Conservation (phyloP, 2,113 vertebrate genomes). For the Aphyosemion australe region DNA sequence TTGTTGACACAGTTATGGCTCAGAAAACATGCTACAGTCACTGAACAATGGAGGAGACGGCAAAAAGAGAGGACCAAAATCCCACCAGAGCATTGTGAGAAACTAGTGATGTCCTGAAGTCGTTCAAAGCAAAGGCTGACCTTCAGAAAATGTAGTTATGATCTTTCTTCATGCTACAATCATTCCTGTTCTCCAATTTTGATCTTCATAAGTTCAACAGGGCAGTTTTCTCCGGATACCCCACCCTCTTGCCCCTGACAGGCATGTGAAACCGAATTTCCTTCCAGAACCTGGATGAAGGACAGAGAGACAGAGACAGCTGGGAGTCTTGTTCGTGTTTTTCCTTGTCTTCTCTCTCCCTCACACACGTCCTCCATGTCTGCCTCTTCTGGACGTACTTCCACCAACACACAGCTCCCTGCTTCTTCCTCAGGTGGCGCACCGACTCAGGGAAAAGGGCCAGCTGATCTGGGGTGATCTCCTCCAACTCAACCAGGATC, state of each 20-base stretch:
- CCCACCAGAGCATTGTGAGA: too few species aligned
- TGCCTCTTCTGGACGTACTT: slow-evolving; percentile 49
- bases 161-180: too few species aligned
- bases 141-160: too few species aligned
- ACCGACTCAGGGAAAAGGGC: slow-evolving; percentile 83
- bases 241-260: slow-evolving; percentile 65
- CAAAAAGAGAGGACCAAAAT: too few species aligned
- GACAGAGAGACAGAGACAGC: slow-evolving; percentile 14
- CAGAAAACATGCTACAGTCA: too few species aligned
- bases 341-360: slow-evolving; percentile 1
- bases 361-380: slow-evolving; percentile 28
- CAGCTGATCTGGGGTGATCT: slow-evolving; percentile 72
- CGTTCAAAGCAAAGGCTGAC: too few species aligned
- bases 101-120: too few species aligned
- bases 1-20: too few species aligned
- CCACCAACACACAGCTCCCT: slow-evolving; percentile 87
- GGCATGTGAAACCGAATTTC: slow-evolving; percentile 88
- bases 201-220: slow-evolving; percentile 58
- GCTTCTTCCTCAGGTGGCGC: slow-evolving; percentile 84
- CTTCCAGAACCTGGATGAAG: slow-evolving; percentile 86
- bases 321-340: neutral
- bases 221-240: slow-evolving; percentile 37
- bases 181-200: too few species aligned
- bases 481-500: slow-evolving; percentile 87
- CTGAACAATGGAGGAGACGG: too few species aligned